Evolutionary conservation across 2,888 invertebrate species (phyloP).

Genomic region (Xestia ashworthii): DNA sequence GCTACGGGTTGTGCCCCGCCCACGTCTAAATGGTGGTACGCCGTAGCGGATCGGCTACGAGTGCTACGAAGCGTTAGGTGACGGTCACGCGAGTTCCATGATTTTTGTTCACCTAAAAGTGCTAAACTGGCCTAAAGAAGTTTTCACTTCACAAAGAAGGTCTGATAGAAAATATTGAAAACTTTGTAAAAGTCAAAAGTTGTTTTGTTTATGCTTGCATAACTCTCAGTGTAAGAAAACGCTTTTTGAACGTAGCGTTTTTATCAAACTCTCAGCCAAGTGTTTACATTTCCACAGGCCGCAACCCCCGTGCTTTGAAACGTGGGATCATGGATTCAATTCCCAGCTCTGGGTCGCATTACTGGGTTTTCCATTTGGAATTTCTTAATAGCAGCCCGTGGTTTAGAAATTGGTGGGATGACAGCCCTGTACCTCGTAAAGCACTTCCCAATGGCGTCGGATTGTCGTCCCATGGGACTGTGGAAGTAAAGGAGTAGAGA

Average conservation of each 20-base stretch:
- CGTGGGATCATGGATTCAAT: not conserved
- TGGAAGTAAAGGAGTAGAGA: not conserved
- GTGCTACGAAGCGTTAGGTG: no score
- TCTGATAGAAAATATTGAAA: not conserved
- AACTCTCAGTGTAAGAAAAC: not conserved
- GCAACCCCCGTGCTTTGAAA: not conserved
- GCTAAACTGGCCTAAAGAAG: no score
- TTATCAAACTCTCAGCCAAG: not conserved
- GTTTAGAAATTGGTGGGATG: no score
- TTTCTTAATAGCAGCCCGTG: not conserved
- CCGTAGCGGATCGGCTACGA: no score
- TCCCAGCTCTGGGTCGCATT: not conserved
- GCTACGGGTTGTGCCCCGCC: no score
- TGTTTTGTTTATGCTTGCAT: not conserved
- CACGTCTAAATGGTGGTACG: no score
- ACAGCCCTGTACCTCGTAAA: not conserved
- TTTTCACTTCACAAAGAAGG: not conserved
- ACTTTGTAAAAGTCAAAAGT: not conserved
- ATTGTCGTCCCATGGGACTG: not conserved
- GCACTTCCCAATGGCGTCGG: not conserved
- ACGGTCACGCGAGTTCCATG: no score
- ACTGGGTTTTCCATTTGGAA: not conserved
- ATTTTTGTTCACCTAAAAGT: no score
- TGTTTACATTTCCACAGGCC: not conserved
- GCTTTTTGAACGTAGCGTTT: not conserved